These are phyloP conservation scores for Malthinus flaveolus DNA, from an alignment of 2,888 invertebrate species.

Conservation along the genomic window DNA sequence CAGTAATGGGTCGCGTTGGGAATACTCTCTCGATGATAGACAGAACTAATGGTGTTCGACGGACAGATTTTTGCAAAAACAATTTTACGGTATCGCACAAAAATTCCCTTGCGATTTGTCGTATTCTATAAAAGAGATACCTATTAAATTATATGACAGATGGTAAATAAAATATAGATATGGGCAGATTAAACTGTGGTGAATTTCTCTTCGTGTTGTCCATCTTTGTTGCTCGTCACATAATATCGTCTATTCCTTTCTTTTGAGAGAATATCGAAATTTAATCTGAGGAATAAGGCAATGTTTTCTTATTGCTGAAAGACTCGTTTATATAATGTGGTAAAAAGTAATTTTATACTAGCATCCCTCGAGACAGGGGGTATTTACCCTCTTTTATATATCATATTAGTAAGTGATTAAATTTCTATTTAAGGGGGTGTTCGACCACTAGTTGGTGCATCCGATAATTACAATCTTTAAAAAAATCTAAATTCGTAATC, in stretches of 20 bases:
- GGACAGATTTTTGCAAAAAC: conserved; percentile 23
- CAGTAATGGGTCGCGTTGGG: conserved; percentile 20
- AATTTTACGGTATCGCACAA: conserved; percentile 25
- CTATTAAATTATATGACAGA: conserved; percentile 41
- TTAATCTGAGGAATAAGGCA: conserved; percentile 15
- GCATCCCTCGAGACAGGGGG: conserved; percentile 40
- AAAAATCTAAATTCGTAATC: too few species aligned
- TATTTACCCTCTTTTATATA: conserved; percentile 47
- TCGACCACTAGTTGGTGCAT: conserved; percentile 11
- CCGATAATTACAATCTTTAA: conserved; percentile 2
- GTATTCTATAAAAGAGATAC: conserved; percentile 29
- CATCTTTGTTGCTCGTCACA: not conserved
- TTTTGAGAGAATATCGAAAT: conserved; percentile 17
- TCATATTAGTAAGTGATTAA: conserved; percentile 51
- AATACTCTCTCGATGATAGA: conserved; percentile 7
- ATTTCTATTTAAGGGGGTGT: conserved; percentile 46
- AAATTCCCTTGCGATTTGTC: conserved; percentile 24
- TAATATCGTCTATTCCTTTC: not conserved
- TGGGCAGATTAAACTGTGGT: not conserved
- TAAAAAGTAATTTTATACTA: conserved; percentile 47
- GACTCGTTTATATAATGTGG: conserved; percentile 40
- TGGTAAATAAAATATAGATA: conserved; percentile 32
- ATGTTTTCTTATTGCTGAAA: conserved; percentile 25
- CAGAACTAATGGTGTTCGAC: conserved; percentile 14
- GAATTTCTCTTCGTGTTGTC: not conserved